Base-by-base conservation (phyloP, 2,888 invertebrate species). In the Tubulanus polymorphus region DNA sequence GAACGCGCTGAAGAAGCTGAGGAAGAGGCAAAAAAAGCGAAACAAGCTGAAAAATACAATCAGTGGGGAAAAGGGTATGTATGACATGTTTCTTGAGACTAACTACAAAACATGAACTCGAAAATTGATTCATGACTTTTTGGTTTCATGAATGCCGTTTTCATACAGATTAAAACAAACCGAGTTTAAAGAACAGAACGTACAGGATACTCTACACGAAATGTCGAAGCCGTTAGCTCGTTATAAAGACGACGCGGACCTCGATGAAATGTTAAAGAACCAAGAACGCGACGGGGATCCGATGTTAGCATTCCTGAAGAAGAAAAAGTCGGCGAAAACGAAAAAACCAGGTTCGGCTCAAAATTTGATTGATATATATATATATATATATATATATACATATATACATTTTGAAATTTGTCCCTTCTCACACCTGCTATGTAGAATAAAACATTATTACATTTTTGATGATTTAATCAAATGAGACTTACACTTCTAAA, bases 211-310 rank as follows among this genome's bases (percentile, higher is more conserved):
- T 68, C 72, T 88, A 0, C 86, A 91, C 66, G 95, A 95, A 75
- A 88, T 91, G 71, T 84, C 85, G 27, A 97, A 97, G 74, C 96
- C 96, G 0, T 78, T 99, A 51, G 94, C 97, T 0, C 83, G 97
- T 29, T 90, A 91, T 74, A 87, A 85, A 2, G 89, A 91, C 68
- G 97, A 99, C 74, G 84, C 83, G 26, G 97, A 96, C 77, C 80
- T 97, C 68, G 95, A 99, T 69, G 82, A 82, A 1, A 84, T 86
- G 69, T 79, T 94, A 30, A 87, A 86, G 53, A 85, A 69, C 10
- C 60, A 66, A 62, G 70, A 91, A 64, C 82, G 90, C 54, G 88
- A 85, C 0, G 96, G 91, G 0, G 97, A 99, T 81, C 96, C 97
- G 0, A 96, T 97, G 96, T 79, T 93, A 55, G 85, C 86, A 48